phyloP scores from a whole-genome alignment of 2,888 invertebrate genomes.

The Prenolepis imparis region DNA sequence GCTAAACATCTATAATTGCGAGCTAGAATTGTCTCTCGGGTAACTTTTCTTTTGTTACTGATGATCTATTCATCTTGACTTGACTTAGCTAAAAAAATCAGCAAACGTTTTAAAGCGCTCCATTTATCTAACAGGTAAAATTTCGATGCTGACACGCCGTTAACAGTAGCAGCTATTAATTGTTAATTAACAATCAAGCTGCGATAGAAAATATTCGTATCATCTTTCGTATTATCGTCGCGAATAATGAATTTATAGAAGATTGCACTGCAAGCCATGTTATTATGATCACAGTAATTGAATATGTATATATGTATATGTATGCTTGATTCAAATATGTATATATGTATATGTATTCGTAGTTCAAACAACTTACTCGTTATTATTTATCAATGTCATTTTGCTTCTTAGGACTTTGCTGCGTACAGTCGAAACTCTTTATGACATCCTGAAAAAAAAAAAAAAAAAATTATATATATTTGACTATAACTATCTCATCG shows the following conservation, averaged over 20 bases:
- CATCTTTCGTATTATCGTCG: conserved; percentile 40
- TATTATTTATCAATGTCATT: conserved; percentile 58
- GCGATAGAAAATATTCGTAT: conserved; percentile 61
- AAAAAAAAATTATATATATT: not conserved
- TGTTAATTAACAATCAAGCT: conserved; percentile 38
- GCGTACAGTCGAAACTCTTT: conserved; percentile 68
- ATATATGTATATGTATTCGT: not conserved
- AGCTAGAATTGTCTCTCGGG: conserved; percentile 62
- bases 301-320: not conserved
- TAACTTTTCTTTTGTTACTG: conserved; percentile 68
- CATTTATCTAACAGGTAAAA: conserved; percentile 40
- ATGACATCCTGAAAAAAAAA: conserved; percentile 77
- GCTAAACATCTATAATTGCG: conserved; percentile 77
- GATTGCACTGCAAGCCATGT: conserved; percentile 63
- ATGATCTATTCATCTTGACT: conserved; percentile 58
- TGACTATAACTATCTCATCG: not conserved
- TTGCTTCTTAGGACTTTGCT: conserved; percentile 57
- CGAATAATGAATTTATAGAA: conserved; percentile 53
- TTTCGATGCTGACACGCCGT: conserved; percentile 53
- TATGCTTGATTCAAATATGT: conserved; percentile 38
- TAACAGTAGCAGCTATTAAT: conserved; percentile 54
- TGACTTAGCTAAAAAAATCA: conserved; percentile 56
- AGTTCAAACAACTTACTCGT: conserved; percentile 50
- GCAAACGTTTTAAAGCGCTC: conserved; percentile 55
- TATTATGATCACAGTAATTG: conserved; percentile 66